Conservation (phyloP, 1,140 invertebrate species). For the Eubasilissa regina region DNA sequence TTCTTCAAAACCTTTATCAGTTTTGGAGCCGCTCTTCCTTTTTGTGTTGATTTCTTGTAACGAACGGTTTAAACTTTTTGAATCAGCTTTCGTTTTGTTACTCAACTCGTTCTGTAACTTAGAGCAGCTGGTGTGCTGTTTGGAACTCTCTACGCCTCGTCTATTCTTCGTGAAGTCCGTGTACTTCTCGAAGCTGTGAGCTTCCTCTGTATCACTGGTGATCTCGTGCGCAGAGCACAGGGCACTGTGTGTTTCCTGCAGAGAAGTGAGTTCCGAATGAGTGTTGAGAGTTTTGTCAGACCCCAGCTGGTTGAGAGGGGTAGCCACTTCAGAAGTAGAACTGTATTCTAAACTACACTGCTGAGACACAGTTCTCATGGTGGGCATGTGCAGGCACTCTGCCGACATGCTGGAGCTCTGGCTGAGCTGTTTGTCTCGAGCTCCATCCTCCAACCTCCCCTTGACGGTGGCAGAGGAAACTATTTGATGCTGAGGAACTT, state of each 20-base stretch:
- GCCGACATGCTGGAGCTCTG: slow-evolving; percentile 67
- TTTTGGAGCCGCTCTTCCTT: slow-evolving; percentile 23
- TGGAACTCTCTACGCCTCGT: slow-evolving; percentile 51
- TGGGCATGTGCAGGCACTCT: slow-evolving; percentile 67
- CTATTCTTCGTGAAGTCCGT: slow-evolving; percentile 63
- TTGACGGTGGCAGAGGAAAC: slow-evolving; percentile 67
- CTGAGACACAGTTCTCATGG: slow-evolving; percentile 71
- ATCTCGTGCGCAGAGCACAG: slow-evolving; percentile 71
- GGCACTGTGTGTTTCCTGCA: slow-evolving; percentile 70
- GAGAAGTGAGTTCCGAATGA: slow-evolving; percentile 69
- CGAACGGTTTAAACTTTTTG: slow-evolving; percentile 51
- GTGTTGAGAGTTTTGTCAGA: slow-evolving; percentile 71
- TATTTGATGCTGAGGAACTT: slow-evolving; percentile 76
- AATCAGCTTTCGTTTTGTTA: slow-evolving; percentile 19
- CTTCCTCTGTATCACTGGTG: slow-evolving; percentile 67
- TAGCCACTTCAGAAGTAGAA: slow-evolving; percentile 68
- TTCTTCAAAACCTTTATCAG: slow-evolving; percentile 25
- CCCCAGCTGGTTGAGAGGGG: slow-evolving; percentile 67
- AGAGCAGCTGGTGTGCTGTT: slow-evolving; percentile 57
- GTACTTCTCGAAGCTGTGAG: slow-evolving; percentile 68
- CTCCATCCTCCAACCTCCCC: slow-evolving; percentile 58
- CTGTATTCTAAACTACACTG: slow-evolving; percentile 71
- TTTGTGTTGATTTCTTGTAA: slow-evolving; percentile 63
- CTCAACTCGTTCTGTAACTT: slow-evolving; percentile 50
- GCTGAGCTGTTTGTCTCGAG: slow-evolving; percentile 62